Evolutionary conservation across 2,113 vertebrate species (phyloP).

Genomic region (Empidonax alnorum): DNA sequence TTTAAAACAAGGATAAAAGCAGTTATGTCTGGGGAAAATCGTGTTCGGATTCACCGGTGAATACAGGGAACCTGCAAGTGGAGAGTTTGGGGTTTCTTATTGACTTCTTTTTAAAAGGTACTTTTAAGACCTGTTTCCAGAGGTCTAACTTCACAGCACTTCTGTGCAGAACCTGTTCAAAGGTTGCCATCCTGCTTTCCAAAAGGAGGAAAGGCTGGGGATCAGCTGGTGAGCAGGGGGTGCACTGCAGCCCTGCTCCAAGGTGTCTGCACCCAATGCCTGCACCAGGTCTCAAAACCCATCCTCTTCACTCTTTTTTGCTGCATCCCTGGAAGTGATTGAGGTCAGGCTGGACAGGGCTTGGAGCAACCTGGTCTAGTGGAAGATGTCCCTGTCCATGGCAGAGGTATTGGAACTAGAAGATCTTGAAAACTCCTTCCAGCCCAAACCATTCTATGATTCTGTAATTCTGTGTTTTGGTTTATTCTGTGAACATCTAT

Average conservation of each 20-base stretch:
- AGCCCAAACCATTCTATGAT: neutral
- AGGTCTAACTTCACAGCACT: neutral
- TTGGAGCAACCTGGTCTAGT: neutral
- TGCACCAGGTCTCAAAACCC: accelerated
- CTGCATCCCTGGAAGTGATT: neutral
- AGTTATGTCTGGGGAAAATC: neutral
- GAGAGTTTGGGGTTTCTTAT: neutral
- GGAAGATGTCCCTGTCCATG: neutral
- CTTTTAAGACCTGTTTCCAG: neutral
- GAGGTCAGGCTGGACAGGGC: neutral
- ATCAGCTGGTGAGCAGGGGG: neutral
- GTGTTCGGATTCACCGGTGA: neutral
- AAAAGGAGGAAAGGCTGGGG: accelerated
- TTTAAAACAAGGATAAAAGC: neutral
- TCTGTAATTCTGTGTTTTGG: neutral
- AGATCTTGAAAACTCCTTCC: neutral
- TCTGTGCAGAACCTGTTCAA: neutral
- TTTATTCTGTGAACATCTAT: neutral
- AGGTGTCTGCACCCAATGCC: accelerated
- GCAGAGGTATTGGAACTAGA: neutral
- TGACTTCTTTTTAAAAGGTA: neutral
- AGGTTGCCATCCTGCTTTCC: accelerated
- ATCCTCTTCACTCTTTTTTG: neutral
- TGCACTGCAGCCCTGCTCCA: neutral
- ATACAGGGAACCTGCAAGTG: neutral